These are phyloP conservation scores for Urocolius indicus DNA, from an alignment of 2,113 vertebrate species.

Conservation along the genomic window DNA sequence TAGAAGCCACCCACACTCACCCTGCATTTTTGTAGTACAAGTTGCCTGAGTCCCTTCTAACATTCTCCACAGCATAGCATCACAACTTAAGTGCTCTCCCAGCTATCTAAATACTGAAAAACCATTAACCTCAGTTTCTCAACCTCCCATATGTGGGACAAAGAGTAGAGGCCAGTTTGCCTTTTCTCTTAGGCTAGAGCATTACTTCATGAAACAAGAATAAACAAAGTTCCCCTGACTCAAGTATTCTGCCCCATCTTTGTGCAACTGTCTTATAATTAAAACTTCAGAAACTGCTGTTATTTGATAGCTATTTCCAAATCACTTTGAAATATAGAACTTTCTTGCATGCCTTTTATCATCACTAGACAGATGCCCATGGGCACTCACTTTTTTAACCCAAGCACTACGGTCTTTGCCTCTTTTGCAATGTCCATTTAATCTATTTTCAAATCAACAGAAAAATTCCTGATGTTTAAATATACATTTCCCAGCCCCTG, in stretches of 20 bases:
- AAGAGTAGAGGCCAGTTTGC: not conserved
- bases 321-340: not conserved
- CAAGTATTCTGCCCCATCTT: not conserved
- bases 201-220: not conserved
- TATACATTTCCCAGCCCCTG: not conserved
- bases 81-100: not conserved
- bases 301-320: not conserved
- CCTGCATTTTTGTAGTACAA: not conserved
- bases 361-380: fast-evolving
- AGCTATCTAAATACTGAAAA: not conserved
- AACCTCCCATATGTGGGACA: not conserved
- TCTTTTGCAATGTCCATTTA: not conserved
- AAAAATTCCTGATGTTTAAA: not conserved
- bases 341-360: not conserved
- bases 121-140: not conserved
- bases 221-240: not conserved
- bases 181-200: not conserved
- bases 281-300: not conserved
- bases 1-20: not conserved
- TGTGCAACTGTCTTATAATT: not conserved
- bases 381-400: not conserved
- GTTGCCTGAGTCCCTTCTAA: not conserved
- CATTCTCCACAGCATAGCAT: not conserved
- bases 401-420: not conserved
- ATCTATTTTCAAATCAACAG: not conserved